These are phyloP conservation scores for Cheirogaleus major DNA, from an alignment of 2,797 vertebrate genomes.

Conservation along the genomic window DNA sequence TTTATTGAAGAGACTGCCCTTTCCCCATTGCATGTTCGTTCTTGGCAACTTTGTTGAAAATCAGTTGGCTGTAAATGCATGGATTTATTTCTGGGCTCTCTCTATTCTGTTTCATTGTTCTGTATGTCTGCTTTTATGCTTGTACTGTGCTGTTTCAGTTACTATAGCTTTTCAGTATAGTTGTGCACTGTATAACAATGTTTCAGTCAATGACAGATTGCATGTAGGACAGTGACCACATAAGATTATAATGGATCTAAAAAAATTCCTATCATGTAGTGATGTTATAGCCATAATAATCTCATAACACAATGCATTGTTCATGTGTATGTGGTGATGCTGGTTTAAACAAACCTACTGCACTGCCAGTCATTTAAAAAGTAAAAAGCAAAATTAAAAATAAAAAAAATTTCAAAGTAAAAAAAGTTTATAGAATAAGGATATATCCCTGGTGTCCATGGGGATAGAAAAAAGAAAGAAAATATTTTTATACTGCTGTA, in stretches of 20 bases:
- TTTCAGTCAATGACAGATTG: not conserved
- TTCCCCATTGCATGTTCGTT: not conserved
- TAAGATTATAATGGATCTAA: not conserved
- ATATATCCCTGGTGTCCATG: not conserved
- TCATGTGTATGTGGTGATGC: not conserved
- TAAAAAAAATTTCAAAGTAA: not conserved
- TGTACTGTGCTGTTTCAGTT: not conserved
- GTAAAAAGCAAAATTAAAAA: not conserved
- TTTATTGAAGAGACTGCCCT: not conserved
- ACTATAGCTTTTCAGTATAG: not conserved
- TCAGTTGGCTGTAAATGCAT: not conserved
- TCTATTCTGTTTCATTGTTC: not conserved
- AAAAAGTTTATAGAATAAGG: not conserved
- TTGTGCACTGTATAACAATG: not conserved
- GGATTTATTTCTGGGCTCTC: not conserved
- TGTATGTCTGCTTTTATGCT: not conserved
- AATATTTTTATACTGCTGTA: not conserved
- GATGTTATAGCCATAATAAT: not conserved
- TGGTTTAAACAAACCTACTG: not conserved
- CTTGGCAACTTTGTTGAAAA: not conserved
- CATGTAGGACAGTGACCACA: not conserved
- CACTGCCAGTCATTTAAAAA: not conserved
- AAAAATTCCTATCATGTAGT: not conserved
- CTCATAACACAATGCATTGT: not conserved
- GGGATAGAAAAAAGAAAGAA: not conserved